Conservation (phyloP, 2,888 invertebrate genomes). For the Miltochrista miniata region DNA sequence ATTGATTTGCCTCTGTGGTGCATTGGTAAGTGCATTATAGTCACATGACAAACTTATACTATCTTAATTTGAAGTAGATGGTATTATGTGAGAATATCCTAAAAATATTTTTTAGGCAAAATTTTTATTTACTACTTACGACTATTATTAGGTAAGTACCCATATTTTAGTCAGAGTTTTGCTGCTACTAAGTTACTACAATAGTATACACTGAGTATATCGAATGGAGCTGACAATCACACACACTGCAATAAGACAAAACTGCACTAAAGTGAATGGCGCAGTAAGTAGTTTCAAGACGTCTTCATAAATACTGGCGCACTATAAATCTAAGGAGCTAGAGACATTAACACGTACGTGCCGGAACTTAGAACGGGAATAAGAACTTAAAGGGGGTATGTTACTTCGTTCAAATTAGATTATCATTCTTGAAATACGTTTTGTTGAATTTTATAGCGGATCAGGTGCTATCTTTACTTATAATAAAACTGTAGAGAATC, state of each 20-base stretch:
- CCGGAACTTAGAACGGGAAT: constrained; percentile 62
- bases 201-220: background rate
- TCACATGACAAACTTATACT: too few species aligned
- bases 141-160: too few species aligned
- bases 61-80: too few species aligned
- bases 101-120: too few species aligned
- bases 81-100: too few species aligned
- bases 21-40: too few species aligned
- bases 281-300: constrained; percentile 32
- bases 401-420: constrained; percentile 56
- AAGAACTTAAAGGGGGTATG: constrained; percentile 57
- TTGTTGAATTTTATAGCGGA: background rate
- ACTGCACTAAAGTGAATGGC: constrained; percentile 27
- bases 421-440: constrained; percentile 28
- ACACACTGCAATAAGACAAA: background rate
- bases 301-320: constrained; percentile 60
- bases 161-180: too few species aligned
- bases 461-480: too few species aligned
- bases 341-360: constrained; percentile 62
- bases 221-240: background rate
- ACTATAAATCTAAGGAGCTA: constrained; percentile 60
- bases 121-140: too few species aligned
- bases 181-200: too few species aligned
- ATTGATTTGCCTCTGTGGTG: too few species aligned
- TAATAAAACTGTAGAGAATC: too few species aligned